These are phyloP conservation scores for Drosophila ogumai DNA, from an alignment of 1,140 invertebrate species.

Conservation along the genomic window DNA sequence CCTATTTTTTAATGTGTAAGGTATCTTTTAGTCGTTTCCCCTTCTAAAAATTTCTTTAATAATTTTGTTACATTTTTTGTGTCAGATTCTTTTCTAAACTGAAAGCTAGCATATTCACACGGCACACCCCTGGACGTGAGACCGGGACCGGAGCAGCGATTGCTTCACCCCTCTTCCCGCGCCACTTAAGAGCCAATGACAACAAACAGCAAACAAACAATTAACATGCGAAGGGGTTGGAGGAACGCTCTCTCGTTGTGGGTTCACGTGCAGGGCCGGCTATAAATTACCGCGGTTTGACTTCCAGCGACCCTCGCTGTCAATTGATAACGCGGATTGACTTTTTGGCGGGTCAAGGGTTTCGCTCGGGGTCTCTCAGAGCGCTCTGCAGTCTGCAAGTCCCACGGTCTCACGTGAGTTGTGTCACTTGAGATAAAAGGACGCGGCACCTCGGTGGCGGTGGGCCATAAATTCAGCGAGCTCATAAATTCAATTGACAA, in stretches of 20 bases:
- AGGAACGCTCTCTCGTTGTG: not conserved
- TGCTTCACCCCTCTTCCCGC: constrained; percentile 43
- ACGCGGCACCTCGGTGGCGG: constrained; percentile 10
- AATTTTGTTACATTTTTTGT: constrained; percentile 21
- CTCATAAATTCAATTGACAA: constrained; percentile 85
- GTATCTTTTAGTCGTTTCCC: not conserved
- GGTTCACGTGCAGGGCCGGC: constrained; percentile 70
- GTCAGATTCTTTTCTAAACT: constrained; percentile 50
- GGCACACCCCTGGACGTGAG: constrained; percentile 32
- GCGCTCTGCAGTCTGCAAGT: not conserved
- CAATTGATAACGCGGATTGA: constrained; percentile 55
- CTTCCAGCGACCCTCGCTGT: constrained; percentile 61
- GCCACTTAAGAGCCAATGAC: constrained; percentile 76
- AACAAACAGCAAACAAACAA: constrained; percentile 84
- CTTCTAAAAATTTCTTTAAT: not conserved
- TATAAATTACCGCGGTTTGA: constrained; percentile 82
- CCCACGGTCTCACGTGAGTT: constrained; percentile 54
- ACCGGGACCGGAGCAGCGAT: not conserved
- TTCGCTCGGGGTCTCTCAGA: constrained; percentile 12
- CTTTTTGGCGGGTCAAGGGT: constrained; percentile 44
- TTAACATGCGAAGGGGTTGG: constrained; percentile 70
- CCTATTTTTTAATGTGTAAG: no score
- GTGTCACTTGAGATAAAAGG: constrained; percentile 65
- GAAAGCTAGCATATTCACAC: constrained; percentile 80
- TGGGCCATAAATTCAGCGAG: constrained; percentile 65